Evolutionary conservation across 2,797 vertebrate genomes (phyloP), one percentile per base, ranked within the genome.

Genomic region (Glossophaga mutica): DNA sequence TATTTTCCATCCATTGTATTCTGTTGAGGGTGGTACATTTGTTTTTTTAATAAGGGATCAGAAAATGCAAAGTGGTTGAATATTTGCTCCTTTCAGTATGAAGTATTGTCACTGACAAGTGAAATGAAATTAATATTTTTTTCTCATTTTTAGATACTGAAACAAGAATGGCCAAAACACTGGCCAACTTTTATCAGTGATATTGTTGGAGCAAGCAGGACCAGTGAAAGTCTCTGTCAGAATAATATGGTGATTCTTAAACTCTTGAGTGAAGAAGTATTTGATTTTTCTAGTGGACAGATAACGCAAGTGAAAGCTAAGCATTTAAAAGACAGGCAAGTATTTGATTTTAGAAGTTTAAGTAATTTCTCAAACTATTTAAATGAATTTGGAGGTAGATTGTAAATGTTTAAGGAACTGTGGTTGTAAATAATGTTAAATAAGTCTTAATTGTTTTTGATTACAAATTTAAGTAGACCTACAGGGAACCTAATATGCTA

Each of bases 171-270:
- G 99, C 99, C 99, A 0, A 99, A 99, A 98, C 99, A 99, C 98
- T 99, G 99, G 99, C 99, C 99, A 29, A 99, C 99, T 16, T 99
- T 99, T 95, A 99, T 99, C 98, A 99, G 99, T 0, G 99, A 99
- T 94, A 99, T 99, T 18, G 99, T 99, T 94, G 99, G 99, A 21
- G 99, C 99, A 0, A 99, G 99, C 97, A 99, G 99, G 89, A 99
- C 99, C 95, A 99, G 99, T 21, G 99, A 99, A 98, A 99, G 99
- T 98, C 99, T 99, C 29, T 99, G 99, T 97, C 99, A 99, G 98
- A 99, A 99, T 98, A 99, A 99, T 97, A 99, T 99, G 99, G 99
- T 99, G 92, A 99, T 99, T 97, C 99, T 99, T 34, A 99, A 99
- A 92, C 99, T 99, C 90, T 98, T 99, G 94, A 99, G 99, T 42